Evolutionary conservation across 2,888 invertebrate species (phyloP).

Genomic region (Ecdyonurus torrentis): DNA sequence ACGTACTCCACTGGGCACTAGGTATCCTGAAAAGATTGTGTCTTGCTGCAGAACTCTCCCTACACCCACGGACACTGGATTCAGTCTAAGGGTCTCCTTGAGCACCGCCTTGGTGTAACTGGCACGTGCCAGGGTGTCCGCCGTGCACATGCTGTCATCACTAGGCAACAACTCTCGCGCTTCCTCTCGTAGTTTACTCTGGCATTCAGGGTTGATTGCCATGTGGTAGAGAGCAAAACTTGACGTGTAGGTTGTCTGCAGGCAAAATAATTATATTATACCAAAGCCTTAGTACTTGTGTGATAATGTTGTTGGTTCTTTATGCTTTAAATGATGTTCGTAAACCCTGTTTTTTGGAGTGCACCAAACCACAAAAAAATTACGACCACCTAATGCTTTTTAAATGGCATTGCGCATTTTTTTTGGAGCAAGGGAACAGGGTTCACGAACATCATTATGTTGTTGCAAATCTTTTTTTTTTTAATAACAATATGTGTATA

Average conservation of each 20-base stretch:
- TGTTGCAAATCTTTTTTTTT: slow-evolving; percentile 1
- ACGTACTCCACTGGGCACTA: slow-evolving; percentile 58
- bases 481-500: too few relatives aligned
- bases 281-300: too few relatives aligned
- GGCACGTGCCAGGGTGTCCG: slow-evolving; percentile 41
- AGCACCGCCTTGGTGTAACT: slow-evolving; percentile 59
- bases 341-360: too few relatives aligned
- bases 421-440: too few relatives aligned
- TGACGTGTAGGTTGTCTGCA: slow-evolving; percentile 58
- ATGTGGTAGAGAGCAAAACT: slow-evolving; percentile 67
- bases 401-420: too few relatives aligned
- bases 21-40: slow-evolving; percentile 49
- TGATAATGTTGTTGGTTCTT: too few relatives aligned
- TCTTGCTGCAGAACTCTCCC: slow-evolving; percentile 57
- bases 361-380: slow-evolving; percentile 6
- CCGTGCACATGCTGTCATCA: slow-evolving; percentile 32
- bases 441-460: too few relatives aligned
- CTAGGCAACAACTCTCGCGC: slow-evolving; percentile 35
- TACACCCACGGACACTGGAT: slow-evolving; percentile 70
- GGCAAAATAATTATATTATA: slow-evolving; percentile 15
- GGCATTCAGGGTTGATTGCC: slow-evolving; percentile 46
- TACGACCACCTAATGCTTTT: too few relatives aligned
- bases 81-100: slow-evolving; percentile 67
- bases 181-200: slow-evolving; percentile 50
- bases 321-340: too few relatives aligned